Evolutionary conservation across 2,113 vertebrate species (phyloP).

Genomic region (Ailuropoda melanoleuca): DNA sequence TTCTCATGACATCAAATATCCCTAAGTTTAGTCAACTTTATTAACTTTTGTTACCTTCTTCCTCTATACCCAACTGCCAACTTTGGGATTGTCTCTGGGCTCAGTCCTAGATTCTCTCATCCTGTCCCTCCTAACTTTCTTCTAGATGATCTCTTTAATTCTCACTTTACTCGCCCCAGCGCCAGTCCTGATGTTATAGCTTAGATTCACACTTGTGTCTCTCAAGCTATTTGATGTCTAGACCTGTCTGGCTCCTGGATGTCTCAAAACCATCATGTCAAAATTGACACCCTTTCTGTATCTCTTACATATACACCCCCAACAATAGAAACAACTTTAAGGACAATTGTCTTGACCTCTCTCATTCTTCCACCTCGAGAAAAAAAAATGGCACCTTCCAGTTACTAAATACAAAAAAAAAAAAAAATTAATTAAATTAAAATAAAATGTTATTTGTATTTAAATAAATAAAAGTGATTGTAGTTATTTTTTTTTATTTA

Average conservation of each 20-base stretch:
- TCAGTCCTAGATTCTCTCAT: background rate
- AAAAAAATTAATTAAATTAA: background rate
- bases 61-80: background rate
- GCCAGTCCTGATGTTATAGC: background rate
- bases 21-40: background rate
- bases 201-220: background rate
- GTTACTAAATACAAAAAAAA: background rate
- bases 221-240: background rate
- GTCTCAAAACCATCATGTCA: background rate
- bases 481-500: background rate
- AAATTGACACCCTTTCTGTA: background rate
- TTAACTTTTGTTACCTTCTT: background rate
- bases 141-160: background rate
- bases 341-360: background rate
- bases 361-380: background rate
- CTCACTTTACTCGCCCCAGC: background rate
- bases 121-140: rapidly evolving
- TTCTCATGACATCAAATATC: background rate
- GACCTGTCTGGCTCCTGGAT: background rate
- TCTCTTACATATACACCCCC: background rate
- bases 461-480: background rate
- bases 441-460: background rate
- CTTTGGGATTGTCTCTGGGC: background rate
- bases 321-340: background rate
- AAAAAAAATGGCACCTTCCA: background rate